These are phyloP conservation scores for Clytia hemisphaerica DNA, from an alignment of 30 jellyfish, hydroid and myxozoan species.

Conservation along the genomic window DNA sequence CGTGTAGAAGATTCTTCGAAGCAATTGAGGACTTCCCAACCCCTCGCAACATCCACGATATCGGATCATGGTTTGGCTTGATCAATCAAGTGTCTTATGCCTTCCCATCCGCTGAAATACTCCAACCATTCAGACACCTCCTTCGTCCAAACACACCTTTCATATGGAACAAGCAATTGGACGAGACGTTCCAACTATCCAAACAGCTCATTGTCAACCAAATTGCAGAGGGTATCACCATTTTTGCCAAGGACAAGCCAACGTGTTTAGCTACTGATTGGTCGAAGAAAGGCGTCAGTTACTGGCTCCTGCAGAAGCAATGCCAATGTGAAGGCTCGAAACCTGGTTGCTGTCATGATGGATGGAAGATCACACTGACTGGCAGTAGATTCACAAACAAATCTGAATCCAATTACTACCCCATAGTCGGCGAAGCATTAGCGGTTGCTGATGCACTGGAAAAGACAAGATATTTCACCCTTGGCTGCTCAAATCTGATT, in stretches of 20 bases:
- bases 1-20: constrained; percentile 2
- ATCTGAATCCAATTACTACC: not conserved
- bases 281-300: constrained; percentile 11
- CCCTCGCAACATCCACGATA: constrained; percentile 20
- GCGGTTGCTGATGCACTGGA: too few species aligned
- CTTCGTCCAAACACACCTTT: constrained; percentile 25
- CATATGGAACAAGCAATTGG: constrained; percentile 16
- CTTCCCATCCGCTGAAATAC: constrained; percentile 11
- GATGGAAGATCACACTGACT: constrained; percentile 10
- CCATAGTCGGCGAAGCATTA: too few species aligned
- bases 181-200: constrained; percentile 19
- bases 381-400: constrained; percentile 12
- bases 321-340: constrained; percentile 14
- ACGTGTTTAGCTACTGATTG: too few species aligned
- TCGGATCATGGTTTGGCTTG: constrained; percentile 36
- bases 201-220: too few species aligned
- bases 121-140: constrained; percentile 27
- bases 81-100: constrained; percentile 25
- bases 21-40: constrained; percentile 35
- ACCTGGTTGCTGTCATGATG: constrained; percentile 9
- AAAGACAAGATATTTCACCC: constrained; percentile 11
- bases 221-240: too few species aligned
- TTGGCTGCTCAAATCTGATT: constrained; percentile 12
- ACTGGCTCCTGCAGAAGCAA: constrained; percentile 18
- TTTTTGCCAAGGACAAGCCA: too few species aligned